Conservation (phyloP, 2,888 invertebrate genomes). For the Hyppa rectilinea region DNA sequence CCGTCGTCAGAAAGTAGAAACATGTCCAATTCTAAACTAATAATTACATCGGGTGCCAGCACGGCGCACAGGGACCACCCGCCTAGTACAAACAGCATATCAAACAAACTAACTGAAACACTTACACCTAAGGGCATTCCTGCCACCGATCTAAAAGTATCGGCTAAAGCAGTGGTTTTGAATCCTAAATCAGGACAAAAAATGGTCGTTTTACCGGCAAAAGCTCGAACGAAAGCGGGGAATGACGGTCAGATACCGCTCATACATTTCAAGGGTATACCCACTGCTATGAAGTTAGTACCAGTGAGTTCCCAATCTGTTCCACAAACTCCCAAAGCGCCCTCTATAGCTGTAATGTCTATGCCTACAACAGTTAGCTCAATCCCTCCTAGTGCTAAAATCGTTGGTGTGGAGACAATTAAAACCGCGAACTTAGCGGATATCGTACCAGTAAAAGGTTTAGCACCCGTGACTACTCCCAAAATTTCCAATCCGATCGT, state of each 20-base stretch:
- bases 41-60: constrained; percentile 80
- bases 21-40: constrained; percentile 80
- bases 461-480: constrained; percentile 81
- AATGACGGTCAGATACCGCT: constrained; percentile 85
- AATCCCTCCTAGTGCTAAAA: constrained; percentile 77
- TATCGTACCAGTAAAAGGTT: constrained; percentile 86
- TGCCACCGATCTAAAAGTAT: constrained; percentile 87
- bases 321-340: constrained; percentile 74
- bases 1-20: constrained; percentile 79
- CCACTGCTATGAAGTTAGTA: constrained; percentile 87
- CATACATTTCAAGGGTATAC: constrained; percentile 86
- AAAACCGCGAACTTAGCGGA: constrained; percentile 88
- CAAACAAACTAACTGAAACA: constrained; percentile 79
- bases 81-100: constrained; percentile 77
- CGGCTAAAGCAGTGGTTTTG: constrained; percentile 87
- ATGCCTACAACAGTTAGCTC: constrained; percentile 78
- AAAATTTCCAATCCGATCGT: constrained; percentile 86
- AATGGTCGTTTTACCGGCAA: constrained; percentile 89
- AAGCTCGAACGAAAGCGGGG: constrained; percentile 81
- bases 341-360: constrained; percentile 80
- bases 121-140: constrained; percentile 87
- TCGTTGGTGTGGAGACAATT: constrained; percentile 77
- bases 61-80: constrained; percentile 76
- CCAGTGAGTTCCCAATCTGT: constrained; percentile 84
- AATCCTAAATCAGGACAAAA: constrained; percentile 89